Conservation (phyloP, 2,113 vertebrate species). For the Calidris pygmaea region DNA sequence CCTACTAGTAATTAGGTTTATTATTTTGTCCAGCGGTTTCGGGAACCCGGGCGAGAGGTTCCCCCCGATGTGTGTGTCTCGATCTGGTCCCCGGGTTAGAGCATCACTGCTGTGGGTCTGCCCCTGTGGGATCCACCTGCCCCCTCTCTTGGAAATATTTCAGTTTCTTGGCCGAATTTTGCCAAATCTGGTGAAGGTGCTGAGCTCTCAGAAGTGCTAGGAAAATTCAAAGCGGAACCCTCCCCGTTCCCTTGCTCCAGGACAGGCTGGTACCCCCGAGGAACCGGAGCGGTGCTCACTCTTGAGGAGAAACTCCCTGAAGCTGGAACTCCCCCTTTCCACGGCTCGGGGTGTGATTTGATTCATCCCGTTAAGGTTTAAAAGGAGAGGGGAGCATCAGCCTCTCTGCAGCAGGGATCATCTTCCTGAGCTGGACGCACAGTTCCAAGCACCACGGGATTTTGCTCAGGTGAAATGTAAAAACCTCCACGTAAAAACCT, state of each 20-base stretch:
- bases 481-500: neutral
- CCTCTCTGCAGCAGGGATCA: neutral
- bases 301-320: neutral
- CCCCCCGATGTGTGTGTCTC: rapidly evolving
- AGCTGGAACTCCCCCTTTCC: neutral
- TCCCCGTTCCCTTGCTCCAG: neutral
- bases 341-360: neutral
- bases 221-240: neutral
- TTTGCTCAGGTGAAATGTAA: neutral
- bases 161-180: neutral
- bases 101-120: neutral
- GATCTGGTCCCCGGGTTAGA: neutral
- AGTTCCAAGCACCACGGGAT: neutral
- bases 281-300: neutral
- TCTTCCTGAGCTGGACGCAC: neutral
- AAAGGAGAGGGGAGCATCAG: neutral
- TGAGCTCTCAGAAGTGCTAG: neutral
- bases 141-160: neutral
- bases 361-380: neutral
- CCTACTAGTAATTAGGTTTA: neutral
- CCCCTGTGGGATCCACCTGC: rapidly evolving
- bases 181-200: neutral
- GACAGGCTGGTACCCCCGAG: neutral
- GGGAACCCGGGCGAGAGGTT: neutral
- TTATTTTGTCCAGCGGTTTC: neutral